Percentiles rank a stretch among this genome's conserved stretches.
phyloP scores from a whole-genome alignment of 2,888 invertebrate genomes.

The Apodemia duryi region DNA sequence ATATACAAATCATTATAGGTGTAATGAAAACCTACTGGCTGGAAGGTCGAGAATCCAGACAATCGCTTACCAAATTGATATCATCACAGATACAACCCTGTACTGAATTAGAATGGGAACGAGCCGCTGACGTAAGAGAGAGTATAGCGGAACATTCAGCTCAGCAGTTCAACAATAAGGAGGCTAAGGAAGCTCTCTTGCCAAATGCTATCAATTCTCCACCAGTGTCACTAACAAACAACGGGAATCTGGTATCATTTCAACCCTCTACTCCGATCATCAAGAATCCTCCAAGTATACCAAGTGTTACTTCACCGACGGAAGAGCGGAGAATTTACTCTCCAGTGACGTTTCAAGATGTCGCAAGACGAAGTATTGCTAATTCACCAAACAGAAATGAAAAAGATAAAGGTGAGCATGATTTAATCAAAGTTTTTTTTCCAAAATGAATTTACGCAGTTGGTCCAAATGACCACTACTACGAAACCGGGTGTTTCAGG shows the following conservation, averaged over 20 bases:
- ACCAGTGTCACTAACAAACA: constrained; percentile 43
- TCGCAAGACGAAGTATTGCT: constrained; percentile 87
- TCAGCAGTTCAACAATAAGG: constrained; percentile 51
- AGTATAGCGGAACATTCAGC: constrained; percentile 70
- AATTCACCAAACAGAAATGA: constrained; percentile 83
- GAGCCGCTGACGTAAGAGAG: constrained; percentile 64
- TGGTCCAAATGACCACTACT: no score
- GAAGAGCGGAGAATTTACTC: constrained; percentile 88
- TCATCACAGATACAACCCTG: constrained; percentile 62
- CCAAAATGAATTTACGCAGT: no score
- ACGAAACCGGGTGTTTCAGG: no score
- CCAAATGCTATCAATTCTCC: constrained; percentile 48
- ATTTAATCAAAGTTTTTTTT: no score
- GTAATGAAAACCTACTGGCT: constrained; percentile 95
- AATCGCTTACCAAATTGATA: constrained; percentile 69
- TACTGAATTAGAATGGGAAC: constrained; percentile 67
- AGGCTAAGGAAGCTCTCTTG: constrained; percentile 36
- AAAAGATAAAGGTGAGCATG: constrained; percentile 47
- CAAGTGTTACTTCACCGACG: constrained; percentile 60
- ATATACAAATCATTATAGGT: constrained; percentile 60
- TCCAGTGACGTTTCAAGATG: constrained; percentile 91
- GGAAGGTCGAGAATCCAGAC: constrained; percentile 84
- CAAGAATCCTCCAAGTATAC: constrained; percentile 38
- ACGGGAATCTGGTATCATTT: constrained; percentile 39
- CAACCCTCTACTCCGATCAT: constrained; percentile 38